Evolutionary conservation across 2,888 invertebrate genomes (phyloP).

Genomic region (Syrphus vitripennis): DNA sequence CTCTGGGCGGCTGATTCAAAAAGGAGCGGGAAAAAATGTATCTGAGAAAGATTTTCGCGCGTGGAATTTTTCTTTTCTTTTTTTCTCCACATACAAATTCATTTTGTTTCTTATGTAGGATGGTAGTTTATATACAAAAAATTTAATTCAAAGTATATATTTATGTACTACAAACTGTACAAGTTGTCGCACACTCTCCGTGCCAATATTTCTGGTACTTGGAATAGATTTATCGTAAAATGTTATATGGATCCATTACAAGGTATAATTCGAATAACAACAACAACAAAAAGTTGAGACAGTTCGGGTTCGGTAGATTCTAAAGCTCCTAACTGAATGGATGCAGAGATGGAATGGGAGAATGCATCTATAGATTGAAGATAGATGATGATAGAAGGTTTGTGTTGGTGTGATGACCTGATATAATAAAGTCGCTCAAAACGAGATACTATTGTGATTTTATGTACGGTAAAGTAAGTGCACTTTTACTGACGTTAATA

Average conservation of each 20-base stretch:
- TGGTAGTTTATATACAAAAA: constrained; percentile 18
- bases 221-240: constrained; percentile 27
- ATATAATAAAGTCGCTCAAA: constrained; percentile 55
- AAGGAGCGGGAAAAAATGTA: constrained; percentile 34
- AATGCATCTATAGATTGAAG: background rate
- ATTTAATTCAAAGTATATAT: constrained; percentile 8
- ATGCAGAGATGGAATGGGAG: constrained; percentile 3
- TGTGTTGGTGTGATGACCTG: constrained; percentile 64
- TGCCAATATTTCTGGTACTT: background rate
- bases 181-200: constrained; percentile 28
- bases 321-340: constrained; percentile 35
- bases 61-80: constrained; percentile 30
- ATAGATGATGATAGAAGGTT: constrained; percentile 12
- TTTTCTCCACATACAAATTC: background rate
- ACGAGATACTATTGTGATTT: constrained; percentile 44
- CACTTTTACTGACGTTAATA: constrained; percentile 45
- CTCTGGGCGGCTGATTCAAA: background rate
- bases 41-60: constrained; percentile 24
- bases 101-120: constrained; percentile 21
- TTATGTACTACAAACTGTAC: constrained; percentile 19
- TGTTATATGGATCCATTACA: background rate
- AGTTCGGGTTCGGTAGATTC: constrained; percentile 35
- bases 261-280: no score
- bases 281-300: background rate
- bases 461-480: constrained; percentile 25